phyloP scores from a whole-genome alignment of 2,113 vertebrate genomes.

The Tyto alba region DNA sequence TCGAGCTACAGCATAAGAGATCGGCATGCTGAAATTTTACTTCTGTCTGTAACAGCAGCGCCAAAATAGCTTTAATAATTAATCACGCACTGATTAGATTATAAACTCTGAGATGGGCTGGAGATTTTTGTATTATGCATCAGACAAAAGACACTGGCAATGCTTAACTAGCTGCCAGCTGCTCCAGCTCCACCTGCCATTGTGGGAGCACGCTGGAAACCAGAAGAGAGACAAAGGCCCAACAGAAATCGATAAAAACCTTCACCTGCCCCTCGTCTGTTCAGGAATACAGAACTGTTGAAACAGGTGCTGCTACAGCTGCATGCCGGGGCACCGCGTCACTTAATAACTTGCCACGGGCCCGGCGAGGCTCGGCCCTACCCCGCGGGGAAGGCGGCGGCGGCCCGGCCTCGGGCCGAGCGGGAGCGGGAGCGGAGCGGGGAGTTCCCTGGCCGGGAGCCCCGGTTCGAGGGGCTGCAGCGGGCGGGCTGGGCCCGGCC shows the following conservation, averaged over 20 bases:
- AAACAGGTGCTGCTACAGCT: constrained; percentile 23
- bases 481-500: neutral
- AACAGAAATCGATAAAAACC: constrained; percentile 1
- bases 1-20: neutral
- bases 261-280: neutral
- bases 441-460: neutral
- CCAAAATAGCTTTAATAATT: constrained; percentile 28
- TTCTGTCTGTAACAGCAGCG: neutral
- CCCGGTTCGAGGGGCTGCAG: neutral
- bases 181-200: constrained; percentile 33
- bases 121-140: neutral
- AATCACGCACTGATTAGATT: constrained; percentile 26
- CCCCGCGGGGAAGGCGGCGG: no score
- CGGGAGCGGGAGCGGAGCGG: no score
- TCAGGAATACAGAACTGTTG: neutral
- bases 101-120: neutral
- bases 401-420: no score
- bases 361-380: no score
- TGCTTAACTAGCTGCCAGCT: constrained; percentile 37
- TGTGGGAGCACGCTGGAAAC: constrained; percentile 7
- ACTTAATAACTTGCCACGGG: neutral
- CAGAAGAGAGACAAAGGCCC: constrained; percentile 8
- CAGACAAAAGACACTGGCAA: constrained; percentile 41
- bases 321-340: accelerated
- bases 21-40: neutral